phyloP scores from a whole-genome alignment of 1,140 invertebrate species.

The Drosophila kepulauana region DNA sequence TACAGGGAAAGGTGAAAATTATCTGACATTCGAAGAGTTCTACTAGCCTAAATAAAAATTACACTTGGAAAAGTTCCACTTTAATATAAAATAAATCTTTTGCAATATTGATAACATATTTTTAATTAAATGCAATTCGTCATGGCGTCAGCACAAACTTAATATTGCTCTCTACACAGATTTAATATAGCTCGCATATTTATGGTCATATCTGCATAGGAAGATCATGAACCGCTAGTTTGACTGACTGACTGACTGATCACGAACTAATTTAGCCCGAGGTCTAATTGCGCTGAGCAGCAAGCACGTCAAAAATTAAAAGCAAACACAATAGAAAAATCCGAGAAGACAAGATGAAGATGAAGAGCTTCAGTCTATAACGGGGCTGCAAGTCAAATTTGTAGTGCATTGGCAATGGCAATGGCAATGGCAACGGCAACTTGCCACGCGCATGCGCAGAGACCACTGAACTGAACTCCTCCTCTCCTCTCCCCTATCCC shows the following conservation, averaged over 20 bases:
- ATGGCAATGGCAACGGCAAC: constrained; percentile 57
- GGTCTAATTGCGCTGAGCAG: constrained; percentile 44
- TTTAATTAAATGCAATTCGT: constrained; percentile 5
- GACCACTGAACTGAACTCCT: constrained; percentile 47
- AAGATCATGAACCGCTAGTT: constrained; percentile 46
- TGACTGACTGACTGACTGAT: constrained; percentile 30
- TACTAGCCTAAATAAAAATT: no score
- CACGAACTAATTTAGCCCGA: constrained; percentile 46
- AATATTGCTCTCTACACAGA: neutral
- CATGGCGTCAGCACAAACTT: neutral
- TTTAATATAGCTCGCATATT: neutral
- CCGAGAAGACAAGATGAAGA: constrained; percentile 29
- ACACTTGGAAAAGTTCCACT: neutral
- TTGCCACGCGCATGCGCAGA: constrained; percentile 67
- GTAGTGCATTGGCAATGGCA: constrained; percentile 27
- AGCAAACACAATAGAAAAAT: constrained; percentile 72
- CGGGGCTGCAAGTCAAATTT: constrained; percentile 57
- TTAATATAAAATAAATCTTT: neutral
- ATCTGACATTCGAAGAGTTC: no score
- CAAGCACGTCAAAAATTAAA: constrained; percentile 73
- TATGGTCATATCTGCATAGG: constrained; percentile 35
- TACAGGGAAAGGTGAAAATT: no score
- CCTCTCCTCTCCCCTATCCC: neutral
- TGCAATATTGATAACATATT: neutral
- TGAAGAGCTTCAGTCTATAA: constrained; percentile 25